phyloP scores from a whole-genome alignment of 2,797 vertebrate species.

The Cheirogaleus major region DNA sequence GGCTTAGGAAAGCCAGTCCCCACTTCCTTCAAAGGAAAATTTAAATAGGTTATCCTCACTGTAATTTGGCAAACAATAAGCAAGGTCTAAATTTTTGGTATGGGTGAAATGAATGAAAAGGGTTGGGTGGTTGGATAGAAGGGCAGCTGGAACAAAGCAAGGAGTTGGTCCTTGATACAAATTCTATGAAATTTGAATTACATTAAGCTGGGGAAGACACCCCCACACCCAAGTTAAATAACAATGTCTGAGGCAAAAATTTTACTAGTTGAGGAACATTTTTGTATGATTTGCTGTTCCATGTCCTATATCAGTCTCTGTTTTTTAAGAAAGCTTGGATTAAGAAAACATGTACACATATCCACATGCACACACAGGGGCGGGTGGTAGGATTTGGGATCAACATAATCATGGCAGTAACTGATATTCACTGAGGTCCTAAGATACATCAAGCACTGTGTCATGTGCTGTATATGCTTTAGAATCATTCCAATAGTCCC shows the following conservation, averaged over 20 bases:
- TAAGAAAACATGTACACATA: background rate
- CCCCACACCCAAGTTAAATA: background rate
- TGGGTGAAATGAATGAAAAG: too few species aligned
- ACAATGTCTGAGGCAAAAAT: background rate
- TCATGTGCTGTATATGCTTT: background rate
- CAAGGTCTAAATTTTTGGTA: background rate
- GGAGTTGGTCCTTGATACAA: background rate
- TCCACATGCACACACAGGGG: background rate
- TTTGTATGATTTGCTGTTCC: background rate
- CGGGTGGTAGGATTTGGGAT: background rate
- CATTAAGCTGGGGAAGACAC: background rate
- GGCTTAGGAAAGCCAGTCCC: background rate
- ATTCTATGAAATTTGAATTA: background rate
- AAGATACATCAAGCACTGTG: background rate
- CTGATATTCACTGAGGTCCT: background rate
- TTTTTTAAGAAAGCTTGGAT: background rate
- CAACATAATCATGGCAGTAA: background rate
- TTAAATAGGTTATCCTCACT: background rate
- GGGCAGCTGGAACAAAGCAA: background rate
- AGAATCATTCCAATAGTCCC: too few species aligned
- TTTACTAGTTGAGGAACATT: background rate
- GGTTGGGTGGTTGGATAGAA: background rate
- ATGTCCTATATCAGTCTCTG: background rate
- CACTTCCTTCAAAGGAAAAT: background rate
- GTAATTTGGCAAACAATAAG: background rate